These are phyloP conservation scores for Germaria angustata DNA, from an alignment of 2,888 invertebrate genomes.

Conservation along the genomic window DNA sequence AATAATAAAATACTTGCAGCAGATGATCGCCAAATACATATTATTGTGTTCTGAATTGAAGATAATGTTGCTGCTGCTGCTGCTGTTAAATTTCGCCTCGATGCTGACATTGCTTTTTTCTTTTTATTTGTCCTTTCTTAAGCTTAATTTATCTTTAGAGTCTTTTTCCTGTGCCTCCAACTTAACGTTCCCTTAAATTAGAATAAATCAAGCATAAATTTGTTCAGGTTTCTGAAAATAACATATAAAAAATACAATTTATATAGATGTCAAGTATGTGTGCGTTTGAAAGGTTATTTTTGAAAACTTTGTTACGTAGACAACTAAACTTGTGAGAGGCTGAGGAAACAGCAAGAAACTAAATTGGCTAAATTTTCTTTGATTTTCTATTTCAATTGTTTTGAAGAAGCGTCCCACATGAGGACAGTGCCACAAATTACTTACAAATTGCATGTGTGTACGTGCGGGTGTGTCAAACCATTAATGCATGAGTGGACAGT, in stretches of 20 bases:
- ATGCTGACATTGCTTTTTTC: not conserved
- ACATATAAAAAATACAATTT: not conserved
- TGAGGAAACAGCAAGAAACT: conserved; percentile 52
- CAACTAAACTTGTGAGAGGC: conserved; percentile 30
- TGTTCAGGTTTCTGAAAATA: conserved; percentile 35
- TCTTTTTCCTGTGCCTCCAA: not conserved
- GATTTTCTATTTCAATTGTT: conserved; percentile 79
- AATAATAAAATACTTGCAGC: conserved; percentile 10
- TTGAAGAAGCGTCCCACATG: conserved; percentile 74
- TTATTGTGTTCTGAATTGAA: conserved; percentile 3
- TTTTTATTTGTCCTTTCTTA: conserved; percentile 1
- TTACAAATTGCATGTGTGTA: conserved; percentile 11
- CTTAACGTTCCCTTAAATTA: conserved; percentile 52
- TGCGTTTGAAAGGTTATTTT: conserved; percentile 50
- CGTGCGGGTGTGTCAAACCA: conserved; percentile 69
- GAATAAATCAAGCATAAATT: conserved; percentile 66
- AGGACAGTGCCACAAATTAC: conserved; percentile 67
- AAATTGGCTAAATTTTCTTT: conserved; percentile 73
- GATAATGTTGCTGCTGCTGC: conserved; percentile 7
- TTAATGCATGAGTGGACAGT: conserved; percentile 40
- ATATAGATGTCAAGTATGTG: conserved; percentile 12
- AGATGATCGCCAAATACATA: conserved; percentile 52
- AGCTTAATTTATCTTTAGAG: conserved; percentile 19
- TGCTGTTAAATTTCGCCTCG: conserved; percentile 7
- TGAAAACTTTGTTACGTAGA: conserved; percentile 25